Base-by-base conservation (phyloP, 2,797 vertebrate species). In the Molossus molossus region DNA sequence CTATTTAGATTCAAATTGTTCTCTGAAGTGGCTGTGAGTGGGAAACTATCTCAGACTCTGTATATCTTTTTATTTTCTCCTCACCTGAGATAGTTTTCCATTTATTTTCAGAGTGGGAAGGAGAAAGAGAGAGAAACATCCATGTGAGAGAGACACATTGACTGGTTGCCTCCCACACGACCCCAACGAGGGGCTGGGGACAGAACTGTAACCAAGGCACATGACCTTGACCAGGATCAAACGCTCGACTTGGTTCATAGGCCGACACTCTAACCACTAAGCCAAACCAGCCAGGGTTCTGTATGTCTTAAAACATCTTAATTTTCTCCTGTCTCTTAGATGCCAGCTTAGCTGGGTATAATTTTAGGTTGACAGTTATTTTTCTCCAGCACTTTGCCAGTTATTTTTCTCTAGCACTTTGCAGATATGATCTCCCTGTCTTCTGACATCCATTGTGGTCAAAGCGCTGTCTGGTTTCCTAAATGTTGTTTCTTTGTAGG, bases 311-410 rank as follows among this genome's bases (percentile, higher is more conserved):
- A 58, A 29, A 15, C 21, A 5, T 18, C 48, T 83, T 45, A 33
- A 29, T 67, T 89, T 33, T 15, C 37, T 62, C 27, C 13, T 0
- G 10, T 40, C 87, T 84, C 33, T 25, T 25, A 23, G 67, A 18
- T 65, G 80, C 25, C 20, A 72, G 65, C 72, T 92, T 85, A 84
- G 60, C 62, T 77, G 85, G 90, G 1, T 83, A 57, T 29, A 87
- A 45, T 45, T 40, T 64, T 10, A 80, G 58, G 55, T 2, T 21
- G 37, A 58, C 2, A 3, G 37, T 60, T 21, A 5, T 5, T 62
- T 75, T n/a, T 18, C n/a, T 29, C 45, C 9, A 70, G 64, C n/a
- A 23, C 57, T 83, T 48, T 48, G 57, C 50, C 2, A 3, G 37
- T 60, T 21, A 5, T 5, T 62, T 75, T n/a, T 18, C n/a, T 29